phyloP scores from a whole-genome alignment of 35 echinoderm and acorn worm genomes.

The Lytechinus pictus region DNA sequence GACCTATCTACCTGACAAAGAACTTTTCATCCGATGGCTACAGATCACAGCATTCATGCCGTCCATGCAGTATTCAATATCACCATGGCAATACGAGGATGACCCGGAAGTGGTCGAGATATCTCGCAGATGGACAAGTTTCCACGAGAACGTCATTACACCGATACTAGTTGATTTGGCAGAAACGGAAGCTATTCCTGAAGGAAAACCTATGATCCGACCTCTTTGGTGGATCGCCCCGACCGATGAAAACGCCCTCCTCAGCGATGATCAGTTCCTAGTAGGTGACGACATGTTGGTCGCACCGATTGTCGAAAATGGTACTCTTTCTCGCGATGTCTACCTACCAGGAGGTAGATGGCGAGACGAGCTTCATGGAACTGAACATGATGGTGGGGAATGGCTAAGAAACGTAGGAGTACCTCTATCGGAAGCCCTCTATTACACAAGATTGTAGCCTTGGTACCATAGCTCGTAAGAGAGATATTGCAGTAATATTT shows the following conservation, averaged over 20 bases:
- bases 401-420: conserved; percentile 70
- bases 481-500: too few species aligned
- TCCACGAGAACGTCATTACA: conserved; percentile 82
- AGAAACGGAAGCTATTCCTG: conserved; percentile 60
- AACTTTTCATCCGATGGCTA: conserved; percentile 94
- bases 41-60: conserved; percentile 96
- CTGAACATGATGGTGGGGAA: conserved; percentile 50
- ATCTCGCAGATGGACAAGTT: conserved; percentile 70
- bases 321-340: conserved; percentile 68
- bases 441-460: conserved; percentile 38
- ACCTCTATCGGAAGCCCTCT: conserved; percentile 73
- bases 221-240: conserved; percentile 98
- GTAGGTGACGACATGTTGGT: conserved; percentile 90
- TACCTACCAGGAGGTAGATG: conserved; percentile 83
- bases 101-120: conserved; percentile 79
- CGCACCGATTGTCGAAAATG: conserved; percentile 86
- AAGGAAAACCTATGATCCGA: conserved; percentile 86
- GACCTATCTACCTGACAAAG: conserved; percentile 60
- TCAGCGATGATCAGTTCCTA: conserved; percentile 86
- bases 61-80: conserved; percentile 96
- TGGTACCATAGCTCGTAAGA: background rate
- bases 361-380: conserved; percentile 38
- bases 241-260: conserved; percentile 64
- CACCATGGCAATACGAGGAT: conserved; percentile 96
- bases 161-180: conserved; percentile 80